phyloP scores from a whole-genome alignment of 2,888 invertebrate genomes.

The Myathropa florea region DNA sequence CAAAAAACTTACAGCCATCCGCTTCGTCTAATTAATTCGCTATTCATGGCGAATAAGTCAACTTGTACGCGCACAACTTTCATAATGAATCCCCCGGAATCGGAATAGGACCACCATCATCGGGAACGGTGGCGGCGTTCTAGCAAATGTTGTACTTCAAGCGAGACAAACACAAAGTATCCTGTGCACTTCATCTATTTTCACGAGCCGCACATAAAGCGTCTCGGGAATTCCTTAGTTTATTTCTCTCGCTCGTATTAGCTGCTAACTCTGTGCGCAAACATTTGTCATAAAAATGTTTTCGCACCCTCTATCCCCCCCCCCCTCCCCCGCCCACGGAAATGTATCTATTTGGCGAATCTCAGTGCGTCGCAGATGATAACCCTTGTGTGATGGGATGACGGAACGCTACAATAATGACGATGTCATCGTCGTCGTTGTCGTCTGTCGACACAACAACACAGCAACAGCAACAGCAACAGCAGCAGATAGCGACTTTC shows the following conservation, averaged over 20 bases:
- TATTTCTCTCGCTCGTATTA: slow-evolving; percentile 38
- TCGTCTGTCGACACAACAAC: neutral
- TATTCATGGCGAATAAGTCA: slow-evolving; percentile 49
- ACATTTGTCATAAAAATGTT: slow-evolving; percentile 47
- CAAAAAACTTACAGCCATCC: slow-evolving; percentile 5
- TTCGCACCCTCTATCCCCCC: neutral
- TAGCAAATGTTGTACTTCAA: neutral
- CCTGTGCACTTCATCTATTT: slow-evolving; percentile 23
- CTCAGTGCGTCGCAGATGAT: slow-evolving; percentile 41
- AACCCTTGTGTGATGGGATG: slow-evolving; percentile 24
- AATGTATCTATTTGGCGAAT: slow-evolving; percentile 50
- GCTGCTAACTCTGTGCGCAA: slow-evolving; percentile 41
- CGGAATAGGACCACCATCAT: neutral
- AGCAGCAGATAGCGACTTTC: neutral
- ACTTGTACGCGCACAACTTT: slow-evolving; percentile 35
- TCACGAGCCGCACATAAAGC: slow-evolving; percentile 28
- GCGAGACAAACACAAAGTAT: neutral
- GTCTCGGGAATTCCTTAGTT: slow-evolving; percentile 6
- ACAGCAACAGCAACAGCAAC: neutral
- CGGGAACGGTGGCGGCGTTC: neutral
- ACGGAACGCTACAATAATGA: neutral
- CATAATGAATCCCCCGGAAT: slow-evolving; percentile 37
- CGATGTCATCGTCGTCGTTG: neutral
- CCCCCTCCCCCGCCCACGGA: neutral
- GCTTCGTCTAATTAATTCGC: slow-evolving; percentile 31